Evolutionary conservation across 2,113 vertebrate genomes (phyloP).

Genomic region (Mesoclemmys tuberculata): DNA sequence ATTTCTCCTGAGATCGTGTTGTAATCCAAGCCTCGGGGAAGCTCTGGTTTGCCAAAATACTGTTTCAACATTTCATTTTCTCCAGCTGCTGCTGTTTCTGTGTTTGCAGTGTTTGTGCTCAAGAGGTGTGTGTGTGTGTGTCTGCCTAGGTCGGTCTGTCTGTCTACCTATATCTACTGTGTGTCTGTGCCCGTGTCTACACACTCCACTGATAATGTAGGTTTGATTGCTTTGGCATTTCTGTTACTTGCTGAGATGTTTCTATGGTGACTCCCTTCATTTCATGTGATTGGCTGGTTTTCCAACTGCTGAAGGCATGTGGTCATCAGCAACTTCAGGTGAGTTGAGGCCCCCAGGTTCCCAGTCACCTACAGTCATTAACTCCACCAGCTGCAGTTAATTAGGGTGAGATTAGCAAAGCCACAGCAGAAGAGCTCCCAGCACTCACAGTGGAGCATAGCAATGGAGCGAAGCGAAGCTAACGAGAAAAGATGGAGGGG

Average conservation of each 20-base stretch:
- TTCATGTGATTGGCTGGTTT: constrained; percentile 31
- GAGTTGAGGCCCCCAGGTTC: constrained; percentile 5
- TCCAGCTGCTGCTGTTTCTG: not conserved
- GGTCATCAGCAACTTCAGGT: constrained; percentile 48
- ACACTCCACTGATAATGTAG: not conserved
- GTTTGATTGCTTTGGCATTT: not conserved
- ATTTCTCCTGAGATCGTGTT: not conserved
- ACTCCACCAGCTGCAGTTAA: not conserved
- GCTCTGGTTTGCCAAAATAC: not conserved
- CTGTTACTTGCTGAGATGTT: constrained; percentile 57
- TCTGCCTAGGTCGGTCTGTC: not conserved
- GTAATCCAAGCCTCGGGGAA: not conserved
- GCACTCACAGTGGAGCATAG: not conserved
- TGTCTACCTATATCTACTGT: not conserved
- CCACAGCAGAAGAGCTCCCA: not conserved
- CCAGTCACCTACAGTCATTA: not conserved
- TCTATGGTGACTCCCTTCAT: constrained; percentile 63
- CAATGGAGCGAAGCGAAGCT: not conserved
- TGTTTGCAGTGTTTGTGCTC: not conserved
- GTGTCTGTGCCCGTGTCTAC: not conserved
- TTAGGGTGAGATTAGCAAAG: not conserved
- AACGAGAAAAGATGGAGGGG: not conserved
- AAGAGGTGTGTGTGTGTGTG: too few relatives aligned
- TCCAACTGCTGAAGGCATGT: constrained; percentile 15
- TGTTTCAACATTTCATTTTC: not conserved